Evolutionary conservation across 1,140 invertebrate genomes (phyloP).

Genomic region (Coenobita brevimanus): DNA sequence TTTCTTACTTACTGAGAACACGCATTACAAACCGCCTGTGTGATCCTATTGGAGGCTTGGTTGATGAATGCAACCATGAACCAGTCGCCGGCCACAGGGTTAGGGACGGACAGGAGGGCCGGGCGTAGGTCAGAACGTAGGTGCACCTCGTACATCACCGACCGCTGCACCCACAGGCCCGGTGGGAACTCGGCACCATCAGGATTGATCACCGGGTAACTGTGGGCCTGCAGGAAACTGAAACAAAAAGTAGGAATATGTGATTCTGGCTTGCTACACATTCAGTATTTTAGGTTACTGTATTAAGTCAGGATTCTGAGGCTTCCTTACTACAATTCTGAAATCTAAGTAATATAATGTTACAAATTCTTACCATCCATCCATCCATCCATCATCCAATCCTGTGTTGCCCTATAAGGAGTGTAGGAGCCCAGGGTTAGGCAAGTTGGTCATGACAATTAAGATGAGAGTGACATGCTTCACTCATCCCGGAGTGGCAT

Average conservation of each 20-base stretch:
- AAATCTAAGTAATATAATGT: too few species aligned
- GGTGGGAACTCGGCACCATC: slow-evolving; percentile 64
- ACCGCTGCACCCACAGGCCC: slow-evolving; percentile 62
- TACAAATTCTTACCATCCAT: too few species aligned
- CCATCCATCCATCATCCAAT: too few species aligned
- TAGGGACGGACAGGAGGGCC: slow-evolving; percentile 54
- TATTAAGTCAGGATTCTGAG: too few species aligned
- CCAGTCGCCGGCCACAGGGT: slow-evolving; percentile 66
- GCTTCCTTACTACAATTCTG: too few species aligned
- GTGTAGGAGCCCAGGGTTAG: too few species aligned
- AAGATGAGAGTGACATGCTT: too few species aligned
- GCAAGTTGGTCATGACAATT: too few species aligned
- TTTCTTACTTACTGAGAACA: background rate
- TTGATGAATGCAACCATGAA: slow-evolving; percentile 68
- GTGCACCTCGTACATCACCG: slow-evolving; percentile 50
- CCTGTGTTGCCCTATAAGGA: too few species aligned
- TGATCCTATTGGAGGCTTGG: slow-evolving; percentile 67
- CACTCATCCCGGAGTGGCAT: too few species aligned
- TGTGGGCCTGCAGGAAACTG: slow-evolving; percentile 62
- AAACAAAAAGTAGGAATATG: background rate
- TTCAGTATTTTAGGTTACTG: too few species aligned
- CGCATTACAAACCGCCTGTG: slow-evolving; percentile 59
- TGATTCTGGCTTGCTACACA: background rate
- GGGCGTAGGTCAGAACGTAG: slow-evolving; percentile 60
- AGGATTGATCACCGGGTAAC: slow-evolving; percentile 65